Conservation (phyloP, 2,113 vertebrate genomes). For the Gadus chalcogrammus region DNA sequence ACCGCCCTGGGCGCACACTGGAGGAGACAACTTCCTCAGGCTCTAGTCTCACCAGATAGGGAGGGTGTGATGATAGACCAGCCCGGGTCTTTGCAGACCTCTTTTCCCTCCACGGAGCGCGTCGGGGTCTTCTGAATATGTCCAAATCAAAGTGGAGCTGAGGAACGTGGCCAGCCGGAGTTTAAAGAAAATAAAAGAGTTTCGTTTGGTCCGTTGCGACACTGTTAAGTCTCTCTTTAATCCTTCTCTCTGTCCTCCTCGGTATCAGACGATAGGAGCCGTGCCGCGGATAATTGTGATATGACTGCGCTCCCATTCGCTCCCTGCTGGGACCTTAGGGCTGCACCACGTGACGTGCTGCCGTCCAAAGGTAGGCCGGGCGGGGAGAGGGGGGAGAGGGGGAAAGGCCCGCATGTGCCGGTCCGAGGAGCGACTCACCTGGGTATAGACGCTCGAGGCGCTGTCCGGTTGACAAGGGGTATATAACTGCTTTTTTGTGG, state of each 20-base stretch:
- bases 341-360: slow-evolving; percentile 73
- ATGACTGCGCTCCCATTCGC: slow-evolving; percentile 60
- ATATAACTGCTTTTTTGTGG: too few species aligned
- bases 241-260: not conserved
- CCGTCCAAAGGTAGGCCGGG: slow-evolving; percentile 60
- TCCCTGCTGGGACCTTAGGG: slow-evolving; percentile 63
- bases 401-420: not conserved
- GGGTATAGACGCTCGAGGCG: not conserved
- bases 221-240: not conserved
- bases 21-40: slow-evolving; percentile 51
- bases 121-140: slow-evolving; percentile 2
- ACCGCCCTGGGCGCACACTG: slow-evolving; percentile 11
- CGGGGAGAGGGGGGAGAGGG: slow-evolving; percentile 13
- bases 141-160: slow-evolving; percentile 1
- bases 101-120: slow-evolving; percentile 10
- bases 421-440: not conserved
- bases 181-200: not conserved
- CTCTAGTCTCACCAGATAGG: slow-evolving; percentile 79
- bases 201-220: slow-evolving; percentile 9
- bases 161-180: slow-evolving; percentile 27
- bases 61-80: slow-evolving; percentile 58
- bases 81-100: slow-evolving; percentile 4
- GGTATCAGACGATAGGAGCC: slow-evolving; percentile 54
- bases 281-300: slow-evolving; percentile 67
- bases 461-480: too few species aligned